Evolutionary conservation across 2,888 invertebrate genomes (phyloP).

Genomic region (Axea sp.): DNA sequence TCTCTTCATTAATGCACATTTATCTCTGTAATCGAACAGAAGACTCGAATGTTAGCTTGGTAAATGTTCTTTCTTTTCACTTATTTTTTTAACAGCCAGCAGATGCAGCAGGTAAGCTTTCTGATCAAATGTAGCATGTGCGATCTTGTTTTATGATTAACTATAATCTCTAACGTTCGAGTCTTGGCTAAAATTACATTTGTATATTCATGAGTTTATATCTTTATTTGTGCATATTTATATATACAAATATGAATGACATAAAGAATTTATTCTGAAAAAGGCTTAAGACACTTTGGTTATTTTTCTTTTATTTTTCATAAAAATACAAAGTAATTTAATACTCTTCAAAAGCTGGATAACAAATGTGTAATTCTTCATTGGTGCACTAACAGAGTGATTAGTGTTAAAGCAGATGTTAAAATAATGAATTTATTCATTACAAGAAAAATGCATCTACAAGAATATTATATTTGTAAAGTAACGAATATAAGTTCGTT

Average conservation of each 20-base stretch:
- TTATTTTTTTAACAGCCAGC: conserved; percentile 44
- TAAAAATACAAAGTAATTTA: neutral
- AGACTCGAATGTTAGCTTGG: conserved; percentile 54
- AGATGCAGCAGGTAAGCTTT: conserved; percentile 45
- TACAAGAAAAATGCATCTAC: too few relatives aligned
- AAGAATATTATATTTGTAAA: too few relatives aligned
- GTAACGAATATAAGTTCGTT: too few relatives aligned
- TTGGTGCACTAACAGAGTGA: too few relatives aligned
- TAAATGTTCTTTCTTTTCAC: conserved; percentile 32
- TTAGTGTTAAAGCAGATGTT: too few relatives aligned
- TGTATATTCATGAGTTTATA: conserved; percentile 57
- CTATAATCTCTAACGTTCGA: conserved; percentile 40
- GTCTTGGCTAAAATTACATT: conserved; percentile 55
- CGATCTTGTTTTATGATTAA: conserved; percentile 4
- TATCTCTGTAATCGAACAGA: conserved; percentile 61
- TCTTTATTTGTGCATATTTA: conserved; percentile 56
- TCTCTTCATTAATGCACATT: conserved; percentile 70
- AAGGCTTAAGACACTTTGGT: conserved; percentile 29
- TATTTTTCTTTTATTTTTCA: conserved; percentile 2
- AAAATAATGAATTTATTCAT: too few relatives aligned
- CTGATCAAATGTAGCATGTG: conserved; percentile 40
- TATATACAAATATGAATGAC: conserved; percentile 30
- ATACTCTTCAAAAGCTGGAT: conserved; percentile 5
- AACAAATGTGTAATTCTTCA: neutral
- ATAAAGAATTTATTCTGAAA: conserved; percentile 19